phyloP scores from a whole-genome alignment of 2,888 invertebrate species.

The Venusia cambrica region DNA sequence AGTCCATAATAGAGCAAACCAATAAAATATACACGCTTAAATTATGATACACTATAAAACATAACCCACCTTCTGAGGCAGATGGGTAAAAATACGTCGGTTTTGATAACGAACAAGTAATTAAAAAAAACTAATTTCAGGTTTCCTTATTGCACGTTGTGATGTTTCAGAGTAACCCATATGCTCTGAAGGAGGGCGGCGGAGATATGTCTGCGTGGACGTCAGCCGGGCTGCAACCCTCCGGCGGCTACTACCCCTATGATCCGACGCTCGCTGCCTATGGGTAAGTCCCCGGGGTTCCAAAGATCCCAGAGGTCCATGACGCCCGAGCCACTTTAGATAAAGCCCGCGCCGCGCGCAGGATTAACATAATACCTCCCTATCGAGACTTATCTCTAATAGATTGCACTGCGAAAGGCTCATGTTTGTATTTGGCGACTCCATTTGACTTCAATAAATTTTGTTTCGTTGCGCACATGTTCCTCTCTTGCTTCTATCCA shows the following conservation, averaged over 20 bases:
- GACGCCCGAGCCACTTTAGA: conserved; percentile 68
- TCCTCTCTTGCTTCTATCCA: conserved; percentile 32
- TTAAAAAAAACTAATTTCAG: no score
- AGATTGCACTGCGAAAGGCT: conserved; percentile 77
- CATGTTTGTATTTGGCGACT: conserved; percentile 70
- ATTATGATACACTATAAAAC: no score
- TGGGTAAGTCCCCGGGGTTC: conserved; percentile 87
- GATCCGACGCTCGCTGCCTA: conserved; percentile 95
- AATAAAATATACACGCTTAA: no score
- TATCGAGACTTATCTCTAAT: conserved; percentile 72
- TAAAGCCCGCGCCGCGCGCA: conserved; percentile 65
- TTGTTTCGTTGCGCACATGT: conserved; percentile 62
- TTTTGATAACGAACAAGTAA: no score
- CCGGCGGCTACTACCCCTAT: conserved; percentile 95
- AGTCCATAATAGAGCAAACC: no score
- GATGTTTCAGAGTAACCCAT: conserved; percentile 92
- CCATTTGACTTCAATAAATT: conserved; percentile 63
- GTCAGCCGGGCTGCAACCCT: conserved; percentile 93
- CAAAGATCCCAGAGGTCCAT: conserved; percentile 53
- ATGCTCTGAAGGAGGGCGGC: conserved; percentile 91
- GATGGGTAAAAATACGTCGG: no score
- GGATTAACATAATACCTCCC: conserved; percentile 74
- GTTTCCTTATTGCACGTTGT: conserved; percentile 44
- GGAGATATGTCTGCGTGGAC: conserved; percentile 96
- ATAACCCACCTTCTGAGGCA: no score